Conservation (phyloP, 2,888 invertebrate genomes). For the Euzetes globulus region DNA sequence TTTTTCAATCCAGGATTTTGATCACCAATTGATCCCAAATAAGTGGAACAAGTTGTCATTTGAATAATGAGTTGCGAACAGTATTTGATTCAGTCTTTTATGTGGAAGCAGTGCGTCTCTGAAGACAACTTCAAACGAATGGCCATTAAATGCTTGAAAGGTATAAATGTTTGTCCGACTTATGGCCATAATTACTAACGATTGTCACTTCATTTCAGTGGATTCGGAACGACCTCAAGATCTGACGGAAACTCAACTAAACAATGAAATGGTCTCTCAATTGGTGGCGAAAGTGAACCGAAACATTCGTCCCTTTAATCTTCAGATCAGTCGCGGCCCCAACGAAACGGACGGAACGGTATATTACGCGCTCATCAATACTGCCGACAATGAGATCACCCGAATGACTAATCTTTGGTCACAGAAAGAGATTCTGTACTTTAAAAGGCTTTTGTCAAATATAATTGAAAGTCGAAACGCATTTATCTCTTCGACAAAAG, state of each 20-base stretch:
- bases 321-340: background rate
- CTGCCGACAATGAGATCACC: background rate
- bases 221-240: background rate
- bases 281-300: background rate
- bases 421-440: background rate
- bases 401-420: background rate
- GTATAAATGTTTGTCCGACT: background rate
- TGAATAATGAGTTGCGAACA: background rate
- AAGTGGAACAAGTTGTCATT: background rate
- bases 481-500: background rate
- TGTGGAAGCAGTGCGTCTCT: background rate
- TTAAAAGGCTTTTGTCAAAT: background rate
- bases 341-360: conserved; percentile 4
- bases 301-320: background rate
- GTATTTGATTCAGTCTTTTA: background rate
- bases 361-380: conserved; percentile 3
- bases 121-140: background rate
- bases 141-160: background rate
- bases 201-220: background rate
- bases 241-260: background rate
- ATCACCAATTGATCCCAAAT: background rate
- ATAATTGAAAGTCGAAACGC: background rate
- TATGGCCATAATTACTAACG: background rate
- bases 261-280: background rate
- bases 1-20: background rate